A percentile compares a stretch with the other conserved stretches of the same genome.
These are phyloP conservation scores for Galemys pyrenaicus DNA, from an alignment of 2,113 vertebrate species.

Conservation along the genomic window DNA sequence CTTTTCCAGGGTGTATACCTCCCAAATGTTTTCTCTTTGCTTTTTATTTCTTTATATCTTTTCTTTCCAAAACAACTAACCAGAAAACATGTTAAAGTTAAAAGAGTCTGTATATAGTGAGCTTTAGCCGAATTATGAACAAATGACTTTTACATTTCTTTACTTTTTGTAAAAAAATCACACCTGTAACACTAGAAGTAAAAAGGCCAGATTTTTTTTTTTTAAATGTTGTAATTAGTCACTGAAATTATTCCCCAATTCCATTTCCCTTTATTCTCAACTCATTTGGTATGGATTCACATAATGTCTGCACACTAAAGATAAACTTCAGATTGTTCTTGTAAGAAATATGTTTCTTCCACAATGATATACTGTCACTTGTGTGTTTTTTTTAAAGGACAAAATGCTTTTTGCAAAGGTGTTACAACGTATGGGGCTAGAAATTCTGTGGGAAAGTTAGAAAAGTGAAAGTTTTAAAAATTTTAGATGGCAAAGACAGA, in stretches of 20 bases:
- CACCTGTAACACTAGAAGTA: background rate
- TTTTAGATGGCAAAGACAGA: constrained; percentile 23
- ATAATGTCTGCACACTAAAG: constrained; percentile 13
- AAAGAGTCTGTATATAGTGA: background rate
- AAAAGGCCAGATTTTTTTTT: background rate
- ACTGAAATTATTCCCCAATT: background rate
- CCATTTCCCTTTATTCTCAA: background rate
- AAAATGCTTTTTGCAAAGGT: background rate
- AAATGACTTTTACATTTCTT: background rate
- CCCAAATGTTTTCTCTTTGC: background rate
- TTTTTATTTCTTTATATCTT: background rate
- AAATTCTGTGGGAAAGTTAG: constrained; percentile 44
- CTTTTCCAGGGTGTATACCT: background rate
- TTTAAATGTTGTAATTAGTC: constrained; percentile 12
- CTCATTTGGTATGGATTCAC: background rate
- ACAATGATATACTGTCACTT: background rate
- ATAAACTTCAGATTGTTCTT: background rate
- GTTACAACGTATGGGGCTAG: background rate
- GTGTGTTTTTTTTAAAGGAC: background rate
- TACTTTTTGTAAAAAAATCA: background rate
- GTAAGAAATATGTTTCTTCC: background rate
- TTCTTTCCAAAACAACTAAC: background rate
- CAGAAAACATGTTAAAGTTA: background rate
- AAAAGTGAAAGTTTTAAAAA: constrained; percentile 26
- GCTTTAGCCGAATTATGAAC: background rate